Evolutionary conservation across 1,140 invertebrate genomes (phyloP).

Genomic region (Sitodiplosis mosellana): DNA sequence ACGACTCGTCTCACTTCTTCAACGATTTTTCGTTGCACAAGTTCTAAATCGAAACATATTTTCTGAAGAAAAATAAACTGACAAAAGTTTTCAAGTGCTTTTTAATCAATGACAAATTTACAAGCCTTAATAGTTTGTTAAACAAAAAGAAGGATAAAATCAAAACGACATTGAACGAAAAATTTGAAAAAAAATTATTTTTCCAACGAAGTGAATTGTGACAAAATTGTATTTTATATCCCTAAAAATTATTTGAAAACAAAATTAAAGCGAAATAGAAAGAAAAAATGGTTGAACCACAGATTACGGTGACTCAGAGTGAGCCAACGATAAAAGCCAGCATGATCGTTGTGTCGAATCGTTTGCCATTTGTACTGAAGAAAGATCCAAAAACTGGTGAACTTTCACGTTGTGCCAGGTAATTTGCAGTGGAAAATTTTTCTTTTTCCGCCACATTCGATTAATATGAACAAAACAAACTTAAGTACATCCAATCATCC

Average conservation of each 20-base stretch:
- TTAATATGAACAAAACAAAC: no score
- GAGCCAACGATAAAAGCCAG: constrained; percentile 32
- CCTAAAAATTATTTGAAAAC: neutral
- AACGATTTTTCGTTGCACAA: no score
- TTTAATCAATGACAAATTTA: no score
- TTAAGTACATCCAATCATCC: no score
- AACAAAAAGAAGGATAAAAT: neutral
- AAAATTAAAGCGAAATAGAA: neutral
- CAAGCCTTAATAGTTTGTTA: neutral
- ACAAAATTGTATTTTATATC: no score
- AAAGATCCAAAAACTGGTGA: constrained; percentile 48
- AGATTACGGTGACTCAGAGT: constrained; percentile 20
- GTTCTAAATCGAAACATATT: no score
- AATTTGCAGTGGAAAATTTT: no score
- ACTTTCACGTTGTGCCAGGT: constrained; percentile 67
- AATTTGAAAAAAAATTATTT: neutral
- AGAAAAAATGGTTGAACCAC: constrained; percentile 18
- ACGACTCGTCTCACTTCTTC: no score
- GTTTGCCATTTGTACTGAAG: constrained; percentile 69
- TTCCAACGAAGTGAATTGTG: no score
- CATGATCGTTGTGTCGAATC: constrained; percentile 79
- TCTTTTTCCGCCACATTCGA: no score
- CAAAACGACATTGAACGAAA: neutral
- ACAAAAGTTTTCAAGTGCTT: no score
- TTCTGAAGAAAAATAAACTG: no score